Percentiles rank a stretch among this genome's conserved stretches.
Evolutionary conservation across 2,888 invertebrate species (phyloP).

Genomic region (Xestoiulus laeticollis): DNA sequence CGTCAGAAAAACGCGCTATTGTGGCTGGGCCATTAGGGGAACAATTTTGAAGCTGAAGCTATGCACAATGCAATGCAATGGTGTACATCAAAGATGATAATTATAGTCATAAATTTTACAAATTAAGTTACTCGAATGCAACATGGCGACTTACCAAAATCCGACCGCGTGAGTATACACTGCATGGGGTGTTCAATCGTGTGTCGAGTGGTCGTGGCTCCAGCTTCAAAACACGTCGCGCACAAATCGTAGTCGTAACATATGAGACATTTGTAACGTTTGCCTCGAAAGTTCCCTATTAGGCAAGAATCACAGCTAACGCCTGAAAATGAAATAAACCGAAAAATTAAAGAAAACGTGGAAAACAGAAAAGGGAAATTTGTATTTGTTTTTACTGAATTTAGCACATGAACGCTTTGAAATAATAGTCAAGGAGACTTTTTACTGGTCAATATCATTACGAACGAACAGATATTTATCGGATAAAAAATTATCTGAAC

Average conservation of each 20-base stretch:
- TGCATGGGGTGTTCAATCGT: constrained; percentile 98
- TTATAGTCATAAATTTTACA: constrained; percentile 46
- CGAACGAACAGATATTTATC: too few relatives aligned
- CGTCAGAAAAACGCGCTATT: too few relatives aligned
- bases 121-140: neutral
- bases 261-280: constrained; percentile 98
- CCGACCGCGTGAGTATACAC: constrained; percentile 95
- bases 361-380: neutral
- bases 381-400: neutral
- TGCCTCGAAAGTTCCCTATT: constrained; percentile 96
- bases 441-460: too few relatives aligned
- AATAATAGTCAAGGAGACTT: too few relatives aligned
- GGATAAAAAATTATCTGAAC: too few relatives aligned
- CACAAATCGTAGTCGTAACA: constrained; percentile 99
- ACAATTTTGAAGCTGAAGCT: too few relatives aligned
- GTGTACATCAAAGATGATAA: neutral
- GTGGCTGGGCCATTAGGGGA: too few relatives aligned
- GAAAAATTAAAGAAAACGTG: neutral
- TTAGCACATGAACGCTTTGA: too few relatives aligned
- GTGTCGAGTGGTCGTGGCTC: constrained; percentile 90
- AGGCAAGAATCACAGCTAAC: constrained; percentile 99
- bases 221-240: constrained; percentile 93
- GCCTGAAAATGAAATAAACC: constrained; percentile 73
- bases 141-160: constrained; percentile 77
- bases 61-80: neutral